Evolutionary conservation across 2,113 vertebrate genomes (phyloP).

Genomic region (Sialia sialis): DNA sequence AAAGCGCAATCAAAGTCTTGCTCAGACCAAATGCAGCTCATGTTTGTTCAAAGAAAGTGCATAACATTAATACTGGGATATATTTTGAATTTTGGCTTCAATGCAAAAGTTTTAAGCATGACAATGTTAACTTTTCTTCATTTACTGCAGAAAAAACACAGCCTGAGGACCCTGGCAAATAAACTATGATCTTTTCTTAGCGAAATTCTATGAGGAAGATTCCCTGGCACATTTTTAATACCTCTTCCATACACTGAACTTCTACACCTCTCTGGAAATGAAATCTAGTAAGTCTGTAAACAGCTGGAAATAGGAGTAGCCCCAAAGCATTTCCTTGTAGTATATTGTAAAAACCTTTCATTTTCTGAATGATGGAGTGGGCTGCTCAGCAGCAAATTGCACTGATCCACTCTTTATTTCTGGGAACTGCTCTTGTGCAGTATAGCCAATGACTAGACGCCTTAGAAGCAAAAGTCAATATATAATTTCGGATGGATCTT

Average conservation of each 20-base stretch:
- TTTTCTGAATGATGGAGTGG: not conserved
- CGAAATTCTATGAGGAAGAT: not conserved
- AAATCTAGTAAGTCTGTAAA: not conserved
- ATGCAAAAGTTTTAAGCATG: not conserved
- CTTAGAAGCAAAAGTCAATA: not conserved
- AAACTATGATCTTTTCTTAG: not conserved
- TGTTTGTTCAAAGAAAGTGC: not conserved
- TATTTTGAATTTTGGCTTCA: not conserved
- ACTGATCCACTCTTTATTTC: not conserved
- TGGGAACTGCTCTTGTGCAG: not conserved
- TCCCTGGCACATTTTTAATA: not conserved
- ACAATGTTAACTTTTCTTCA: not conserved
- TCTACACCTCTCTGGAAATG: not conserved
- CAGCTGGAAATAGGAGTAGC: not conserved
- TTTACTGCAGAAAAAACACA: not conserved
- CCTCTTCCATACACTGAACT: not conserved
- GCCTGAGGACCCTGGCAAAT: not conserved
- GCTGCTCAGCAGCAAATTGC: not conserved
- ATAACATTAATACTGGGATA: not conserved
- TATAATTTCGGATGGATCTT: not conserved
- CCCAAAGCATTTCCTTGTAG: not conserved
- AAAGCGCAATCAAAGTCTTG: not conserved
- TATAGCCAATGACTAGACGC: not conserved
- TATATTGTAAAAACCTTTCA: not conserved
- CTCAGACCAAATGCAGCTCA: not conserved